Base-by-base conservation (phyloP, 1,140 invertebrate genomes). In the Caenorhabditis latens region DNA sequence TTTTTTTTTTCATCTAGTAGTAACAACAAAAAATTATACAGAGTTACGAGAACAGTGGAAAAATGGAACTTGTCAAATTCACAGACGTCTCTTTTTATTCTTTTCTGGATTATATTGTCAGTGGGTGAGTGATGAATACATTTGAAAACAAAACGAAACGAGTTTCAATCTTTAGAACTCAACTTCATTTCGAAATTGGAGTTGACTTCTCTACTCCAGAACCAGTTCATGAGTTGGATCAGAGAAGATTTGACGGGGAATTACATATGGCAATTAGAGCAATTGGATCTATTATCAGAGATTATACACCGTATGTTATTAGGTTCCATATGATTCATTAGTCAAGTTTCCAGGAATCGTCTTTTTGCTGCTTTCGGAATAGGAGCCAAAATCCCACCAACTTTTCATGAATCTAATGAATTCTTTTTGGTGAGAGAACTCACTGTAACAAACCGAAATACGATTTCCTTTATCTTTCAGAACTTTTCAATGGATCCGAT, bases 91-190 rank as follows among this genome's bases (percentile, higher is more conserved):
- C 86, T 21, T 87, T 87, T 71, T 87, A 82, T 19, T 83, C 79
- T 8, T 87, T 87, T 50, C 67, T 87, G 63, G 86, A 87, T 82
- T 87, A 87, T 63, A 84, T 87, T 14, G 86, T 82, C 40, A 83
- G 75, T 83, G 86, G 86, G 86, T 87, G 32, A 67, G 86, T 57
- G 8, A 19, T n/a, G 3, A 63, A 13, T 0, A 32, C 2, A 19
- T 42, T 58, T 58, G 6, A 43, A 58, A 7, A 61, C 13, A 84
- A 13, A 19, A n/a, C 4, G 63, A 61, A 19, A 8, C 14, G 32
- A 83, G 11, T 9, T 55, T 11, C 5, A 53, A 11, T 85, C 40
- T 87, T 84, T 42, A 87, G 86, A 65, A 83, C 86, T 16, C 86
- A 87, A 82, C 83, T 87, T 53, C 86, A 87, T 57, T 87, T 63